These are phyloP conservation scores for Cricetomys ansorgei DNA, from an alignment of 2,113 vertebrate genomes.

Conservation along the genomic window DNA sequence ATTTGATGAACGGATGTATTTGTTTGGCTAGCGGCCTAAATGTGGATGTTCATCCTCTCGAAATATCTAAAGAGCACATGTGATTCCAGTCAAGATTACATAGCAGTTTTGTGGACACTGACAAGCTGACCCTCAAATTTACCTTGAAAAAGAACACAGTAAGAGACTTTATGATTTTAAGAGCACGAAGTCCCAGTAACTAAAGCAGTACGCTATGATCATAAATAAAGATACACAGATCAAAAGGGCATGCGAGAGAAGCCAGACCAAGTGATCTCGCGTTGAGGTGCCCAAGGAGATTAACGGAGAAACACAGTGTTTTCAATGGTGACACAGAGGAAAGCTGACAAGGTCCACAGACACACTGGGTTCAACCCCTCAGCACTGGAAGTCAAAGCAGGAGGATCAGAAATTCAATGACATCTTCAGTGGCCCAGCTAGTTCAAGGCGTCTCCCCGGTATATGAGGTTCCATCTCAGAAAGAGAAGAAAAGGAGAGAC, in stretches of 20 bases:
- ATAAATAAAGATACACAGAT: background rate
- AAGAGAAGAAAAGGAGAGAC: background rate
- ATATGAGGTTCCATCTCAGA: background rate
- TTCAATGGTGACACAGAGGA: background rate
- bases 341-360: background rate
- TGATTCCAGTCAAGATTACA: background rate
- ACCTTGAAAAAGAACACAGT: background rate
- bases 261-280: background rate
- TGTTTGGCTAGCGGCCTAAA: background rate
- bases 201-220: background rate
- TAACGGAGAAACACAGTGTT: background rate
- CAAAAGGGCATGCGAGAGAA: background rate
- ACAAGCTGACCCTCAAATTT: background rate
- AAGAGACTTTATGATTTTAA: background rate
- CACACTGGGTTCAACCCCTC: too few species aligned
- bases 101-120: background rate
- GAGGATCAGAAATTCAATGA: background rate
- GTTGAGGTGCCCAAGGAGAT: background rate
- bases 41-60: background rate
- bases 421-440: background rate
- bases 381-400: background rate
- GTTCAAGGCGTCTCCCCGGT: background rate
- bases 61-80: background rate
- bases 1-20: background rate
- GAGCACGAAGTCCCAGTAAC: background rate